Conservation (phyloP, 2,888 invertebrate species). For the Ramazzottius varieornatus region DNA sequence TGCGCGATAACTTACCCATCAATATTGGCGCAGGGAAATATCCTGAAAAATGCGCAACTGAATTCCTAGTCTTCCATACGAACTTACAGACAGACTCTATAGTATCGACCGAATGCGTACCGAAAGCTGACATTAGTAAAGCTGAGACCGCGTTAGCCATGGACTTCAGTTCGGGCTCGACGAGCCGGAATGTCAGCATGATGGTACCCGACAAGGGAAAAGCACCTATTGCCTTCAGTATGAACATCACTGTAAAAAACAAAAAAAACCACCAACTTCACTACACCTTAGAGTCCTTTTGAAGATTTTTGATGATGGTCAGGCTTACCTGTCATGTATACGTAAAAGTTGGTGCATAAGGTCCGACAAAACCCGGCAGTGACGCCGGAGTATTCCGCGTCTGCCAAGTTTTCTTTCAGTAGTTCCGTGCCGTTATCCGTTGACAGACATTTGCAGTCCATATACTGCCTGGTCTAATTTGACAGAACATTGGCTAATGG, state of each 20-base stretch:
- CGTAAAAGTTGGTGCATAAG: neutral
- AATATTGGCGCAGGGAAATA: neutral
- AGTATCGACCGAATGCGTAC: neutral
- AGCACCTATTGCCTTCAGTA: neutral
- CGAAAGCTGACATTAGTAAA: neutral
- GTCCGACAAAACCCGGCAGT: neutral
- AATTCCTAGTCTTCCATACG: too few species aligned
- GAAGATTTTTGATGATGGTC: neutral
- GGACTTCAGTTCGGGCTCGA: constrained; percentile 3
- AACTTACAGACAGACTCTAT: too few species aligned
- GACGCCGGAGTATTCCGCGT: neutral
- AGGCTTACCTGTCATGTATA: neutral
- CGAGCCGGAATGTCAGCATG: neutral
- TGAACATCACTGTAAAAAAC: neutral
- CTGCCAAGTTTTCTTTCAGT: neutral
- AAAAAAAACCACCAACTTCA: too few species aligned
- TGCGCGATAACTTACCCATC: too few species aligned
- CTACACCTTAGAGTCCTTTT: neutral
- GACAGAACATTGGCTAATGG: too few species aligned
- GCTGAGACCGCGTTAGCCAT: neutral
- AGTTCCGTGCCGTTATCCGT: neutral
- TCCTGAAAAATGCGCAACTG: neutral
- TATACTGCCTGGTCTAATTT: neutral
- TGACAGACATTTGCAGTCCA: neutral
- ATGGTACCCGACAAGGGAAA: neutral